Conservation (phyloP, 2,797 vertebrate species). For the Lagodon rhomboides region DNA sequence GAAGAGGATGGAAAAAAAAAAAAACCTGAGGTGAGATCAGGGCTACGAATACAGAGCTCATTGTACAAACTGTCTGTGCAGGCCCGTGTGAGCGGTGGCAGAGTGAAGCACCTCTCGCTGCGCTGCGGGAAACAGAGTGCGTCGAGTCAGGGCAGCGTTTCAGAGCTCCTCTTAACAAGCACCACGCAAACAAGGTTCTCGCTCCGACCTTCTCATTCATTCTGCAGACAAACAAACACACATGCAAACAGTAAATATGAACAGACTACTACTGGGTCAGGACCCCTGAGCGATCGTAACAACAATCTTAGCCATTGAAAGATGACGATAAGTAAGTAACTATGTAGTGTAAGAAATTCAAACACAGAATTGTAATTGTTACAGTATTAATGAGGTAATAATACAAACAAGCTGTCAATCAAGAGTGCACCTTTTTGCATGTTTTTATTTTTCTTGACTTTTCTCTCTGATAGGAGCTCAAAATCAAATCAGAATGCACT, state of each 20-base stretch:
- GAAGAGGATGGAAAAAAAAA: slow-evolving; percentile 25
- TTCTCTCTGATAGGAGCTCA: no score
- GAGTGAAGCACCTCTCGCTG: slow-evolving; percentile 28
- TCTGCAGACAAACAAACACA: background rate
- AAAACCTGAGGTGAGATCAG: slow-evolving; percentile 35
- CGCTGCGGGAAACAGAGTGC: slow-evolving; percentile 36
- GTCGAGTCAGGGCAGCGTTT: slow-evolving; percentile 31
- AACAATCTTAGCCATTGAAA: background rate
- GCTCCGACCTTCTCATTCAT: no score
- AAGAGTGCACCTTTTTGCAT: no score
- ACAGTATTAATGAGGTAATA: no score
- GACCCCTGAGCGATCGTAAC: background rate
- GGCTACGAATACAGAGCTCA: slow-evolving; percentile 10
- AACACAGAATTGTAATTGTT: no score
- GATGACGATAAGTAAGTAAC: no score
- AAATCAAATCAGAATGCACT: no score
- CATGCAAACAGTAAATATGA: background rate
- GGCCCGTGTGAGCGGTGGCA: slow-evolving; percentile 6
- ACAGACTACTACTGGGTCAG: background rate
- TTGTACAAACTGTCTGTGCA: slow-evolving; percentile 24
- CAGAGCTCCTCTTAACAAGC: background rate
- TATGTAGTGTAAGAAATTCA: no score
- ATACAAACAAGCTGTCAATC: no score
- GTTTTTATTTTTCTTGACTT: no score
- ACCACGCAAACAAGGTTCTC: background rate